Base-by-base conservation (phyloP, 2,797 vertebrate genomes). In the Sternotherus odoratus region DNA sequence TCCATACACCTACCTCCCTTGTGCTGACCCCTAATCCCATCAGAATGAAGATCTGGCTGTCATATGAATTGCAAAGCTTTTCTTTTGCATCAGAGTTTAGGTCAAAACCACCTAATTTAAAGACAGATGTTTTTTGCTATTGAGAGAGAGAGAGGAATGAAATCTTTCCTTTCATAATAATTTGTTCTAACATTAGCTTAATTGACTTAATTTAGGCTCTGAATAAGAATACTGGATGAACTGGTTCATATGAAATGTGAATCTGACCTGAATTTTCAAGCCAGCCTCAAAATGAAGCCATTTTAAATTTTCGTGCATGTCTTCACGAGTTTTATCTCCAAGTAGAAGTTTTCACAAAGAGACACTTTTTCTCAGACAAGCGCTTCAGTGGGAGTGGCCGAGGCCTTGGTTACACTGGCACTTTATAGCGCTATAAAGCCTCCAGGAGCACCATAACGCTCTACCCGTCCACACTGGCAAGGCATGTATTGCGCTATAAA, bases 41-140 rank as follows among this genome's bases (percentile, higher is more conserved):
- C 87, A 88, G 96, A 97, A 97, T 94, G 96, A 96, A 97, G 95
- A 97, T 96, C 96, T 96, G 94, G 96, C 96, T 96, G 92, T 97
- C 95, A 94, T 87, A 96, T 96, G 97, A 92, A 72, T 96, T 66
- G 93, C 90, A 95, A 95, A 97, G 94, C 95, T 93, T 95, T 92
- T 82, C 91, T 88, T 92, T 95, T 94, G 95, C 93, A 95, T 97
- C 93, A 82, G 91, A 92, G 87, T 54, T n/a, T 85, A 96, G 95
- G 97, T 97, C 95, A 97, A 97, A 95, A 94, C 1, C 91, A 92
- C 94, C 90, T 95, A 92, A 77, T 96, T 96, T 94, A 85, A 94
- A 96, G 89, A 66, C 95, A 97, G 95, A 96, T 96, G 94, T 97
- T 96, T 94, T 95, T 94, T 97, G 95, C 95, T 92, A 91, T 78